Evolutionary conservation across 2,888 invertebrate species (phyloP).

Genomic region (Leptopilina myrica): DNA sequence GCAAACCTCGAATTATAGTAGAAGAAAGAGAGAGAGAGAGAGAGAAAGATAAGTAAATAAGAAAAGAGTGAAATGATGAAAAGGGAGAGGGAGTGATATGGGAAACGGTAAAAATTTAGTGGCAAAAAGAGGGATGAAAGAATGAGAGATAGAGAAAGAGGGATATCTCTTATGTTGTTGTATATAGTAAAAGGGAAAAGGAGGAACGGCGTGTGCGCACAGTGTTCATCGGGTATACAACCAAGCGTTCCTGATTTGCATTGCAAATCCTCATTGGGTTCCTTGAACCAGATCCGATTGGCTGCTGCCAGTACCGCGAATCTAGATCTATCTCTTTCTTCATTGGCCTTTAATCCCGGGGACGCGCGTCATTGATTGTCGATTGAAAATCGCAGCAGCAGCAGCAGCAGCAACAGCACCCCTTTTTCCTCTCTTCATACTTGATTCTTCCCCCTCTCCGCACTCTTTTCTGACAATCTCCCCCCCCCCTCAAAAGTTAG

Average conservation of each 20-base stretch:
- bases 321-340: conserved; percentile 74
- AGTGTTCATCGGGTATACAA: conserved; percentile 58
- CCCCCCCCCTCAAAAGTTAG: conserved; percentile 39
- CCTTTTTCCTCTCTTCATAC: conserved; percentile 46
- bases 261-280: conserved; percentile 75
- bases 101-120: conserved; percentile 10
- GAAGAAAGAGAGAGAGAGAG: conserved; percentile 54
- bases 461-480: not conserved
- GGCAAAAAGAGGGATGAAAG: conserved; percentile 14
- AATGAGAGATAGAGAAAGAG: conserved; percentile 39
- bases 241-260: conserved; percentile 70
- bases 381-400: conserved; percentile 68
- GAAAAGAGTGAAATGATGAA: conserved; percentile 19
- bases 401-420: conserved; percentile 31
- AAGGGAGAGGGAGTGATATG: conserved; percentile 36
- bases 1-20: too few relatives aligned
- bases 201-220: conserved; percentile 65
- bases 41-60: conserved; percentile 50
- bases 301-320: conserved; percentile 73
- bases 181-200: conserved; percentile 57
- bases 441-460: conserved; percentile 37
- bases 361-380: conserved; percentile 74
- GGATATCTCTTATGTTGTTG: conserved; percentile 33
- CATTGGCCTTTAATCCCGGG: conserved; percentile 71
- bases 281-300: conserved; percentile 77